Conservation (phyloP, 2,113 vertebrate genomes). For the Percopsis transmontana region DNA sequence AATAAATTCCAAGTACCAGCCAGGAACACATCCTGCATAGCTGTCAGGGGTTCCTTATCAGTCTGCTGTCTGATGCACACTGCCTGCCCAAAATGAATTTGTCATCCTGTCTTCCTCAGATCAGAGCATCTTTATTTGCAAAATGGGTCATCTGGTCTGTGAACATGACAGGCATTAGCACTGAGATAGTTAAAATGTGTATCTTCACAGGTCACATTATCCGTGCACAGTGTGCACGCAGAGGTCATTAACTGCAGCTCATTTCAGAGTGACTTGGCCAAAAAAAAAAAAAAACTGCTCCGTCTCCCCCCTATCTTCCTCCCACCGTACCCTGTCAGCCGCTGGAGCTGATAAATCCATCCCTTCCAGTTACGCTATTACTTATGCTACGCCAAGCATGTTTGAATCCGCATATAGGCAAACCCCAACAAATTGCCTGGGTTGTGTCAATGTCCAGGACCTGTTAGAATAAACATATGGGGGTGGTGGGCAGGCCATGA, state of each 20-base stretch:
- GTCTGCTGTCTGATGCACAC: not conserved
- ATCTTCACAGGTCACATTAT: conserved; percentile 58
- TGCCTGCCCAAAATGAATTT: conserved; percentile 2
- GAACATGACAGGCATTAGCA: conserved; percentile 21
- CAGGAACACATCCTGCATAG: not conserved
- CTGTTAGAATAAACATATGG: conserved; percentile 41
- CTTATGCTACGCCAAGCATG: conserved; percentile 43
- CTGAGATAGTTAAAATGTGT: conserved; percentile 43
- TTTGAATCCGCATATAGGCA: conserved; percentile 29
- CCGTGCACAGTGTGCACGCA: conserved; percentile 50
- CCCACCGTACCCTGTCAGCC: conserved; percentile 29
- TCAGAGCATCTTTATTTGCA: conserved; percentile 25
- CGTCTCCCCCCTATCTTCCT: not conserved
- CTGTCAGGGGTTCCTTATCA: not conserved
- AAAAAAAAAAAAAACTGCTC: too few relatives aligned
- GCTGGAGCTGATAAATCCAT: conserved; percentile 55
- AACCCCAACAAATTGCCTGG: conserved; percentile 36
- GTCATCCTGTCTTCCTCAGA: not conserved
- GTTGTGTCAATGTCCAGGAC: conserved; percentile 35
- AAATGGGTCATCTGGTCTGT: conserved; percentile 48
- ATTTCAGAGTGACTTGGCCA: conserved; percentile 19
- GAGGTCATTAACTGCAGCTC: conserved; percentile 54
- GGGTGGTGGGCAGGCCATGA: conserved; percentile 6
- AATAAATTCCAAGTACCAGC: not conserved
- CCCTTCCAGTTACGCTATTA: conserved; percentile 29